Evolutionary conservation across 2,888 invertebrate species (phyloP), one percentile per base, ranked within the genome.

Genomic region (Gortyna flavago): DNA sequence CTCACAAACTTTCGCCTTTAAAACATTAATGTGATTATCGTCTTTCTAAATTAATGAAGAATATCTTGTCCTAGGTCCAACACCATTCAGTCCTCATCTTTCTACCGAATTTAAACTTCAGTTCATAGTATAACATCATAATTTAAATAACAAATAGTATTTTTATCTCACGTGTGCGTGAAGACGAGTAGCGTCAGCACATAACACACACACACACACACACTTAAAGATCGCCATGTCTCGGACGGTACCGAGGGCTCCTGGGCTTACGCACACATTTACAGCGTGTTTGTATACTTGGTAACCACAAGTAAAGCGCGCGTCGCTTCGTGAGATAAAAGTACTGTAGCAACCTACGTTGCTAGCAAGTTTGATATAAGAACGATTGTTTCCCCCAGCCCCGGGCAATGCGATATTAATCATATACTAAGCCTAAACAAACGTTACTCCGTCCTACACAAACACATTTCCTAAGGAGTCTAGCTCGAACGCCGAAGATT

Each of bases 401-500:
- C 35, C 35, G 44, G 66, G 83, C 74, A 59, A 70, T 71, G 59
- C 66, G 73, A 83, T 84, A 87, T 86, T 84, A 85, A 85, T 84
- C 80, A 84, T 80, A 83, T 80, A 75, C 80, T 75, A 78, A 83
- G 79, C 88, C 85, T 86, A 84, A 88, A 74, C 70, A 83, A 85
- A 86, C 80, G 35, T 32, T 25, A 48, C 67, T 68, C 59, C 59
- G 77, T 75, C 85, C 83, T 87, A 82, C 41, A 81, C 79, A 88
- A 84, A 87, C 80, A 81, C 85, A 79, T 81, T 78, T 67, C 48
- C 71, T 71, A 81, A 77, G 73, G 75, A 76, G 73, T 75, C 73
- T 80, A 76, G 70, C 79, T 75, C 44, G 70, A 70, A 79, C 62
- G 74, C 65, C 78, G 51, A 59, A 71, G 78, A 79, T 77, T 77